These are phyloP conservation scores for Chanos chanos DNA, from an alignment of 2,797 vertebrate genomes.

Conservation along the genomic window DNA sequence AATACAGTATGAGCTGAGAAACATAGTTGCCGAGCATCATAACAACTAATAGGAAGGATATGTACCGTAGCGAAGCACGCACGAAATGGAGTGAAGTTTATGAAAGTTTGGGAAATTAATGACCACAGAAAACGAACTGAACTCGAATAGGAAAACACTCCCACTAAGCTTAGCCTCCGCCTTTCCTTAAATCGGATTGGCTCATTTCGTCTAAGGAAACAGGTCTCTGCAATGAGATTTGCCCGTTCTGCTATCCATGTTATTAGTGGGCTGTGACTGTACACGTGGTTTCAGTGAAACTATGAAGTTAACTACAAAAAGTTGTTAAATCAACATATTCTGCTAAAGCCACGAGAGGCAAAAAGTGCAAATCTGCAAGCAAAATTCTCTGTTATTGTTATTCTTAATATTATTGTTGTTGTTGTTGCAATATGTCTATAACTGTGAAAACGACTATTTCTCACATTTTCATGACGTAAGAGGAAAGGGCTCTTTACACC, in stretches of 20 bases:
- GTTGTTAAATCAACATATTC: too few relatives aligned
- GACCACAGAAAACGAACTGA: slow-evolving; percentile 68
- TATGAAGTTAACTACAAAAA: neutral
- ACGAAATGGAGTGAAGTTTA: slow-evolving; percentile 56
- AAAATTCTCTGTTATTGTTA: neutral
- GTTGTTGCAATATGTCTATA: too few relatives aligned
- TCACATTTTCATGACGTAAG: too few relatives aligned
- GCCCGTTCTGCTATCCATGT: slow-evolving; percentile 37
- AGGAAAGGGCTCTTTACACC: too few relatives aligned
- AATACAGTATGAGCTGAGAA: slow-evolving; percentile 58
- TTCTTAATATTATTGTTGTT: neutral
- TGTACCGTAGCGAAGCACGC: slow-evolving; percentile 21
- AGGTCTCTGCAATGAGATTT: slow-evolving; percentile 38
- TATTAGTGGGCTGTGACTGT: slow-evolving; percentile 56
- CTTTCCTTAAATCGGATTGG: slow-evolving; percentile 49
- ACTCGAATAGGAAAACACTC: slow-evolving; percentile 68
- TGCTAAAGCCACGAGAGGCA: too few relatives aligned
- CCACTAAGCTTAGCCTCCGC: slow-evolving; percentile 42
- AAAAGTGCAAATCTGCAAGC: too few relatives aligned
- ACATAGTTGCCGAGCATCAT: slow-evolving; percentile 73
- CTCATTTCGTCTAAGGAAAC: neutral
- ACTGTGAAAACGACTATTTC: too few relatives aligned
- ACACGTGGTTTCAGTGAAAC: slow-evolving; percentile 75
- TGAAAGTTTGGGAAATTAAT: slow-evolving; percentile 72
- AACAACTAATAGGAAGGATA: slow-evolving; percentile 32